phyloP scores from a whole-genome alignment of 2,797 vertebrate species.

The Mustela erminea region DNA sequence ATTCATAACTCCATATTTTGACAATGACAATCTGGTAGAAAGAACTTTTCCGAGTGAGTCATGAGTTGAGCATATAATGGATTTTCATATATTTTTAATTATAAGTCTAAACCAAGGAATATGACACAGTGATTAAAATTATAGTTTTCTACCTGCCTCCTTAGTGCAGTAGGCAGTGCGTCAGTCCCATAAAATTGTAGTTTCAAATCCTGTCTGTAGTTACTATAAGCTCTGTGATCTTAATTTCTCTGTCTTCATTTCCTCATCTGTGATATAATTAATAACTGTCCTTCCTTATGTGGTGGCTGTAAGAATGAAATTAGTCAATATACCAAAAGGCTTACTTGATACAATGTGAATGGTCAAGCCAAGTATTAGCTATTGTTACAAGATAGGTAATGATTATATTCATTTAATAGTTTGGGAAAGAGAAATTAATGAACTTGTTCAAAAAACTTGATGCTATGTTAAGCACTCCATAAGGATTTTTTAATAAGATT shows the following conservation, averaged over 20 bases:
- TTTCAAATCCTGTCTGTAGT: background rate
- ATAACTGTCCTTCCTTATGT: background rate
- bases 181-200: background rate
- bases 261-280: background rate
- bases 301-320: background rate
- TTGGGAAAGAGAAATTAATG: background rate
- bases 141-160: background rate
- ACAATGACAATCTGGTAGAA: background rate
- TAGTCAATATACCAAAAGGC: background rate
- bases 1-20: background rate
- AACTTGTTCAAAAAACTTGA: background rate
- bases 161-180: too few relatives aligned
- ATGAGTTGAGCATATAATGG: background rate
- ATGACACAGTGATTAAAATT: background rate
- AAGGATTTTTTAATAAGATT: background rate
- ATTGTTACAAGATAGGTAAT: background rate
- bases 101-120: background rate
- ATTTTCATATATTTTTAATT: background rate
- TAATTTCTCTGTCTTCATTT: background rate
- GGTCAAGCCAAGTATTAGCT: background rate
- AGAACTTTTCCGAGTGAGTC: background rate
- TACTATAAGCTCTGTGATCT: background rate
- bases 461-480: background rate
- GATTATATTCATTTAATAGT: background rate
- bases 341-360: background rate